Base-by-base conservation (phyloP, 2,113 vertebrate genomes). In the Coptodon rendalli region DNA sequence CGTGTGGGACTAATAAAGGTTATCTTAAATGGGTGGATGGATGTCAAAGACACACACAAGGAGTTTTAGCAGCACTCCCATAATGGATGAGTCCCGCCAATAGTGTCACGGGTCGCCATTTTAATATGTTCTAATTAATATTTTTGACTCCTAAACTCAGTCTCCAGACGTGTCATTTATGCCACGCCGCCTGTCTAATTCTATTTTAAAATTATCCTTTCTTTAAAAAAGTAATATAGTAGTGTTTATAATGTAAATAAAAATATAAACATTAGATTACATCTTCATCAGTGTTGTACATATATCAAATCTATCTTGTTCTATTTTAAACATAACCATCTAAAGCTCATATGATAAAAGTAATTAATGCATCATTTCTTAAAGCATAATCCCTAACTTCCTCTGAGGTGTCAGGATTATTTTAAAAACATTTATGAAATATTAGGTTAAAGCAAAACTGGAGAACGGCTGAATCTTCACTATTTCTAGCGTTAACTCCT, bases 401-500 rank as follows among this genome's bases (percentile, higher is more conserved):
- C 27, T n/a, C 0, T 31, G 14, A 50, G 43, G 24, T 31, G 71
- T 13, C 2, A 6, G 57, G 13, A 73, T 1, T 73, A 22, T 43
- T 43, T 73, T 27, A 73, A 5, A 27, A 2, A 4, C 40, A 45
- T 73, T 36, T 34, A 63, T 63, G 71, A 50, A 48, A 78, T 4
- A 78, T 50, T 17, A 76, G 9, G 14, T 76, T 14, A 29, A 76
- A 76, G 43, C 71, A 68, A 66, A 38, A n/a, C 17, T 1, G 43
- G 12, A 48, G 61, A n/a, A 71, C 40, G 4, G 9, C 7, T 48
- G n/a, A 13, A 29, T 52, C 53, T 71, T 76, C 80, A 22, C 63
- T 78, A 34, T 79, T 24, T 57, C 50, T 22, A 81, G 68, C 63
- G 24, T 34, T 82, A 81, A 84, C 85, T 76, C 80, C 38, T 76